A percentile compares a stretch with the other conserved stretches of the same genome.
These are phyloP conservation scores for Megaceryle alcyon DNA, from an alignment of 2,797 vertebrate species.

Conservation along the genomic window DNA sequence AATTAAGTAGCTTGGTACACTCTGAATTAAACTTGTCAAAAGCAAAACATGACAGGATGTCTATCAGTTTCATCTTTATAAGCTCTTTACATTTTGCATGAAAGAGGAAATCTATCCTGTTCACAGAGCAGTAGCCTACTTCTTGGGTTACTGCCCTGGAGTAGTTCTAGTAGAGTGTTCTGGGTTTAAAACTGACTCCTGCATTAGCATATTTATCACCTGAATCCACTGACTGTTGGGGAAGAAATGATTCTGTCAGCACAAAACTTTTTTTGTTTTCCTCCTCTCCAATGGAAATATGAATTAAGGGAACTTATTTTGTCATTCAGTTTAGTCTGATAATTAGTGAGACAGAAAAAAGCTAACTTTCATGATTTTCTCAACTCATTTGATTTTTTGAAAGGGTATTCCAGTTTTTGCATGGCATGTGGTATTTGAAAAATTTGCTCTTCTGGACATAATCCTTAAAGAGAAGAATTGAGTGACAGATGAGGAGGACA, in stretches of 20 bases:
- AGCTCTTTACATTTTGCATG: background rate
- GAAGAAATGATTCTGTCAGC: background rate
- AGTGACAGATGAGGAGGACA: background rate
- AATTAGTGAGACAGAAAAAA: background rate
- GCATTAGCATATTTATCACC: background rate
- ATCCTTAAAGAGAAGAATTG: background rate
- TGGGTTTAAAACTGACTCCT: background rate
- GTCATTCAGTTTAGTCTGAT: background rate
- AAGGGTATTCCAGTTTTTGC: background rate
- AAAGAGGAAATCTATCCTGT: background rate
- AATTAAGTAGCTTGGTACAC: background rate
- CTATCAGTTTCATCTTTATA: background rate
- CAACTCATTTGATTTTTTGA: background rate
- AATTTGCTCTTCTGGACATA: background rate
- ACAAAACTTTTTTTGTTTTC: background rate
- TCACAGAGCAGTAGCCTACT: background rate
- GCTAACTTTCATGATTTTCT: background rate
- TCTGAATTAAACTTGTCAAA: background rate
- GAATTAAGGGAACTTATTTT: background rate
- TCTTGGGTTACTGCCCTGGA: background rate
- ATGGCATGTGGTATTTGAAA: background rate
- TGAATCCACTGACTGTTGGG: background rate
- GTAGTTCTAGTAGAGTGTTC: background rate
- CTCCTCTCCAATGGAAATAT: background rate
- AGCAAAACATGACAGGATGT: background rate